A percentile compares a stretch with the other conserved stretches of the same genome.
phyloP scores from a whole-genome alignment of 2,113 vertebrate species.

The Varanus komodoensis region DNA sequence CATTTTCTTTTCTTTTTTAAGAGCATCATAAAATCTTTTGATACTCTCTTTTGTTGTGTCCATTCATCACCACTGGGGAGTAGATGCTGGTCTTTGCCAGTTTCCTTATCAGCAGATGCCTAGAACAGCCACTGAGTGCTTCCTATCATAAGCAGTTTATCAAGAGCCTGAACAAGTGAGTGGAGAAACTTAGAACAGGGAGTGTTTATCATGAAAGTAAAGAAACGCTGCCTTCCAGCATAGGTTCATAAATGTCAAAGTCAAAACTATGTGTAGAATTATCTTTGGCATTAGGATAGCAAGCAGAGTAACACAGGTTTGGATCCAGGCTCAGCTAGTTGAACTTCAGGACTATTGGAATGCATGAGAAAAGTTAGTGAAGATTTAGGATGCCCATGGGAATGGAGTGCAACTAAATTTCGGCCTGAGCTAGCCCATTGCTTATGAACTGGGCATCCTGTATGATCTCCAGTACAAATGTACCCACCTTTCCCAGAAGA shows the following conservation, averaged over 20 bases:
- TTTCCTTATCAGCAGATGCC: slow-evolving; percentile 23
- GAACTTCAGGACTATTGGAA: neutral
- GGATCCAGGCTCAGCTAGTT: neutral
- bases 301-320: neutral
- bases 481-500: neutral
- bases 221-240: neutral
- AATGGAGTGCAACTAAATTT: neutral
- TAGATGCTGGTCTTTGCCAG: neutral
- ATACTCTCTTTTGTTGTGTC: neutral
- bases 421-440: neutral
- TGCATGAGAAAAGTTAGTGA: neutral
- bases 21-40: neutral
- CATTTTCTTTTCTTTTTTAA: slow-evolving; percentile 15
- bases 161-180: slow-evolving; percentile 46
- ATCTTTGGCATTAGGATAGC: neutral
- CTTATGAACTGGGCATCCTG: neutral
- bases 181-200: slow-evolving; percentile 31
- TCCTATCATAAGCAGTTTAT: slow-evolving; percentile 40
- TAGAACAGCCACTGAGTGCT: slow-evolving; percentile 39
- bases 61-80: neutral
- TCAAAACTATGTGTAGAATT: slow-evolving; percentile 5
- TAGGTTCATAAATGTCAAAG: neutral
- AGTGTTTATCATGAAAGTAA: slow-evolving; percentile 8
- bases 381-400: neutral
- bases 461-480: neutral